A percentile compares a stretch with the other conserved stretches of the same genome.
These are phyloP conservation scores for Dendrolimus punctatus DNA, from an alignment of 1,140 invertebrate genomes.

Conservation along the genomic window DNA sequence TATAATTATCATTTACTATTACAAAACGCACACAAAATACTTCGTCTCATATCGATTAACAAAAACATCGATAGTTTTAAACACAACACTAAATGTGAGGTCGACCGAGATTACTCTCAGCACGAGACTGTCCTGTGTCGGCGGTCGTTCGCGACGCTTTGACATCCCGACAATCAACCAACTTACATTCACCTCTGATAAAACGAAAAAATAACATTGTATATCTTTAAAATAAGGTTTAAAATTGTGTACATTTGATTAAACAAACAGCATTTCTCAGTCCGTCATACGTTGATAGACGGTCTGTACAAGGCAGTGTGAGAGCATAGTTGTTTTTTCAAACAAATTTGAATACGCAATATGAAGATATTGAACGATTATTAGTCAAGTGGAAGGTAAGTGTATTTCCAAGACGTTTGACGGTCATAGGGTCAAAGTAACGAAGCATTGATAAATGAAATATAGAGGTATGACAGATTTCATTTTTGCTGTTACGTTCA, in stretches of 20 bases:
- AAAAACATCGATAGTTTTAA: constrained; percentile 22
- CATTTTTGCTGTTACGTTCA: too few relatives aligned
- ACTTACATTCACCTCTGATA: constrained; percentile 15
- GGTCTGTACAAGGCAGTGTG: constrained; percentile 36
- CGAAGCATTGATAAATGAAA: constrained; percentile 23
- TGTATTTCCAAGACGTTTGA: constrained; percentile 27
- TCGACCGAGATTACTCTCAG: constrained; percentile 67
- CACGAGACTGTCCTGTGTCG: constrained; percentile 67
- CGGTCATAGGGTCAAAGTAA: constrained; percentile 24
- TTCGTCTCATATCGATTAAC: constrained; percentile 21
- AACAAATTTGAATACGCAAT: constrained; percentile 48
- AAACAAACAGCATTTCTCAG: constrained; percentile 14
- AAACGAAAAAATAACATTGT: constrained; percentile 19
- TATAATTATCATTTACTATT: too few relatives aligned
- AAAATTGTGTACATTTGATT: constrained; percentile 9
- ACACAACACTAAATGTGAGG: constrained; percentile 40
- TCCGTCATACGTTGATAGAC: constrained; percentile 65
- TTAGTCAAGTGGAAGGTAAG: constrained; percentile 33
- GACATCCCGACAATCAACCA: constrained; percentile 60
- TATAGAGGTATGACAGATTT: constrained; percentile 2
- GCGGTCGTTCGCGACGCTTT: constrained; percentile 68
- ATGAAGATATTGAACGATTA: constrained; percentile 65
- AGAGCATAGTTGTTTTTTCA: constrained; percentile 37
- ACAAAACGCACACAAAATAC: too few relatives aligned
- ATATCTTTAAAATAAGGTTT: constrained; percentile 9